Evolutionary conservation across 1,140 invertebrate species (phyloP).

Genomic region (Solenopsis fugax): DNA sequence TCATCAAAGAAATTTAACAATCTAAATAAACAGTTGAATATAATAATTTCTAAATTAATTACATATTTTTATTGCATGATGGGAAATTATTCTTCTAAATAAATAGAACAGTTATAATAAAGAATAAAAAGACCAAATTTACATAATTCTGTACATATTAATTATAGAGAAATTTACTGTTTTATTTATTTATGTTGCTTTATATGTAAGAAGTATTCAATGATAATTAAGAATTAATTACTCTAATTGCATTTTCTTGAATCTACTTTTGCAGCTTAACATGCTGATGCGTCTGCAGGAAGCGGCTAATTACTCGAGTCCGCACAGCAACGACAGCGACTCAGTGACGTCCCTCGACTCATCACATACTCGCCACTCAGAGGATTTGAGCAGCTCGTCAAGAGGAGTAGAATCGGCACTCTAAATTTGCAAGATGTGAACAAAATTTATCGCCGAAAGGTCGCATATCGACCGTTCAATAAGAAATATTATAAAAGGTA

Average conservation of each 20-base stretch:
- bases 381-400: conserved; percentile 82
- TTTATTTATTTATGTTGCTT: conserved; percentile 25
- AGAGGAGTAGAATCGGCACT: conserved; percentile 84
- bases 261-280: conserved; percentile 90
- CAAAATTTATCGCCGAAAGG: conserved; percentile 41
- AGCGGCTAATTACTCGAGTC: conserved; percentile 96
- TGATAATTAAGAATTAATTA: conserved; percentile 22
- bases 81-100: conserved; percentile 4
- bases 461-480: not conserved
- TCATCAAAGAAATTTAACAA: not conserved
- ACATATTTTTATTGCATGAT: not conserved
- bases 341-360: conserved; percentile 88
- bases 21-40: not conserved
- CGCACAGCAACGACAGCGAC: conserved; percentile 94
- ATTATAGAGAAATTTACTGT: conserved; percentile 11
- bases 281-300: conserved; percentile 98
- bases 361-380: conserved; percentile 82
- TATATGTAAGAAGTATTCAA: not conserved
- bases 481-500: conserved; percentile 12
- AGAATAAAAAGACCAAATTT: not conserved
- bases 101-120: conserved; percentile 4
- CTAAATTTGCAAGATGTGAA: conserved; percentile 66
- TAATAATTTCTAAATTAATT: conserved; percentile 13
- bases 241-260: conserved; percentile 9
- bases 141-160: conserved; percentile 6